These are phyloP conservation scores for Zoanthus gigantus DNA, from an alignment of 92 coral and sea anemone genomes.

Conservation along the genomic window DNA sequence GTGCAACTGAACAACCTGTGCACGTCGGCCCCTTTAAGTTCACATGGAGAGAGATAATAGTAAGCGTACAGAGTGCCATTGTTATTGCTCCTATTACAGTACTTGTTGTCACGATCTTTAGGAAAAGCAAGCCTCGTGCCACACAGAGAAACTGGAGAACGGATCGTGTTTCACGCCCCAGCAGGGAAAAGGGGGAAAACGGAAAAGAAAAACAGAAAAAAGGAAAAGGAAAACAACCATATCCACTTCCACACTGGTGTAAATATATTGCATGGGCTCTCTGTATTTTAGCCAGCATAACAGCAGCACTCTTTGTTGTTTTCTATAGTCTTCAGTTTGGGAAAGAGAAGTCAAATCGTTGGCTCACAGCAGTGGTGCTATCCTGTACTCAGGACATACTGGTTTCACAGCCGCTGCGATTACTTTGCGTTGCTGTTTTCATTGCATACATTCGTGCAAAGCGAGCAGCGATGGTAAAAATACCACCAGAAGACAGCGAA, in stretches of 20 bases:
- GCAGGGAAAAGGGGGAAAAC: not conserved
- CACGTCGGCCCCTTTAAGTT: constrained; percentile 56
- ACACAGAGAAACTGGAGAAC: not conserved
- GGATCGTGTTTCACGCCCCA: not conserved
- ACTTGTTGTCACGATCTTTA: constrained; percentile 46
- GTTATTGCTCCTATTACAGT: constrained; percentile 44
- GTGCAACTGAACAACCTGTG: constrained; percentile 22
- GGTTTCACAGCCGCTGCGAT: constrained; percentile 54
- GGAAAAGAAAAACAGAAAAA: not conserved
- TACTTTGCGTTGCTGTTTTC: constrained; percentile 32
- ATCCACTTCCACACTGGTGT: constrained; percentile 53
- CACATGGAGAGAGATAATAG: constrained; percentile 49
- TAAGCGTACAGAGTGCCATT: constrained; percentile 47
- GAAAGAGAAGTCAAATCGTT: constrained; percentile 59
- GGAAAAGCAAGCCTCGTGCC: constrained; percentile 37
- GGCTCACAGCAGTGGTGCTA: constrained; percentile 57
- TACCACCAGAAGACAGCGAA: not conserved
- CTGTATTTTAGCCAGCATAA: constrained; percentile 37
- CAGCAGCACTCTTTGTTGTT: constrained; percentile 53
- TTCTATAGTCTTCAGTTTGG: constrained; percentile 56
- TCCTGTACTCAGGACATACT: constrained; percentile 55
- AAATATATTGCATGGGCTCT: constrained; percentile 55
- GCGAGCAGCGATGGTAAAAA: not conserved
- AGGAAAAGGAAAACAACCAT: not conserved
- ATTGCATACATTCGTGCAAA: constrained; percentile 19